phyloP scores from a whole-genome alignment of 2,113 vertebrate species.

The Mesembrinibis cayennensis region DNA sequence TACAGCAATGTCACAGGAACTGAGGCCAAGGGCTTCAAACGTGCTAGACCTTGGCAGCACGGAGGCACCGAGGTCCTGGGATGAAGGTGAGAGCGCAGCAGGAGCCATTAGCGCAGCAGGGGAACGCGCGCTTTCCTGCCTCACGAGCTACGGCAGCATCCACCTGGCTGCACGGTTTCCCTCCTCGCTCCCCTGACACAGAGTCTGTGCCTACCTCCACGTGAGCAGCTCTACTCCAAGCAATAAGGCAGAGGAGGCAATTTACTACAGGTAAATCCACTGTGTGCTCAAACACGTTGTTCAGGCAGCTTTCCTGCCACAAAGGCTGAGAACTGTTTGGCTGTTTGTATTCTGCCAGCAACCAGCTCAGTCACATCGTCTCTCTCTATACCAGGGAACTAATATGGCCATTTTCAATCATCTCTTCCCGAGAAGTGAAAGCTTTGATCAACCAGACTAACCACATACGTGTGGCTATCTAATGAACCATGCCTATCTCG shows the following conservation, averaged over 20 bases:
- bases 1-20: neutral
- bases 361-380: neutral
- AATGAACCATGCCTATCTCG: rapidly evolving
- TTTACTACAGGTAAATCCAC: neutral
- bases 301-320: neutral
- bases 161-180: neutral
- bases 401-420: neutral
- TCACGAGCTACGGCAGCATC: neutral
- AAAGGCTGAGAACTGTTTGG: neutral
- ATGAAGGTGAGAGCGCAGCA: neutral
- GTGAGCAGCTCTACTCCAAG: neutral
- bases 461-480: rapidly evolving
- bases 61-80: neutral
- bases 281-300: neutral
- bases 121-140: rapidly evolving
- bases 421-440: neutral
- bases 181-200: neutral
- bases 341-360: neutral
- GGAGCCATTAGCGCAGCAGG: neutral
- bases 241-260: neutral
- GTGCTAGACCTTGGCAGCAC: neutral
- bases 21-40: neutral
- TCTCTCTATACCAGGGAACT: neutral
- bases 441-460: neutral
- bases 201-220: neutral